Evolutionary conservation across 1,140 invertebrate species (phyloP).

Genomic region (Drosophila santomea): DNA sequence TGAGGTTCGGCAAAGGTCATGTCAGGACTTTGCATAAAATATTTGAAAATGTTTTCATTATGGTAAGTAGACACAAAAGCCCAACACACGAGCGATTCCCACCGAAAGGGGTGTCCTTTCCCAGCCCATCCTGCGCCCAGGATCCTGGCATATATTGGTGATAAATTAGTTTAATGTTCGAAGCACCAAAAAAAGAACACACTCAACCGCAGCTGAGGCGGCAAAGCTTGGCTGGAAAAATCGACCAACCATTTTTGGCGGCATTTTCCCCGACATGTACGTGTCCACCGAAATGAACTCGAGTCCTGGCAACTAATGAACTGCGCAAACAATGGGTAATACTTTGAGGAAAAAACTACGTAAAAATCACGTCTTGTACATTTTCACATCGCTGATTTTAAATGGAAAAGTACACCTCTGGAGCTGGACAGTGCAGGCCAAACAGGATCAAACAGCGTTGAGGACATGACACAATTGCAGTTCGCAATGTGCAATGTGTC

Average conservation of each 20-base stretch:
- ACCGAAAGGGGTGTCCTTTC: slow-evolving; percentile 58
- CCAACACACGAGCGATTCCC: slow-evolving; percentile 58
- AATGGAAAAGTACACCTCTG: slow-evolving; percentile 17
- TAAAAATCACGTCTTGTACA: slow-evolving; percentile 64
- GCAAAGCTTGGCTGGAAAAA: slow-evolving; percentile 55
- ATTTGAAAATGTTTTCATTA: slow-evolving; percentile 84
- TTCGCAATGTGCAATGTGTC: slow-evolving; percentile 60
- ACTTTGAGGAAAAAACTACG: slow-evolving; percentile 22
- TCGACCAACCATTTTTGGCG: slow-evolving; percentile 52
- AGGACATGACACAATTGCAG: slow-evolving; percentile 76
- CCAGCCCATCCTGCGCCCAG: slow-evolving; percentile 21
- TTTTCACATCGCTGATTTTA: slow-evolving; percentile 75
- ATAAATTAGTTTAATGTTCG: slow-evolving; percentile 81
- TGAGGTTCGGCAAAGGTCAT: slow-evolving; percentile 69
- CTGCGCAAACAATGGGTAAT: slow-evolving; percentile 65
- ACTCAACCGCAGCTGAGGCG: slow-evolving; percentile 62
- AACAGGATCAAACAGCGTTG: slow-evolving; percentile 13
- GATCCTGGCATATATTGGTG: slow-evolving; percentile 73
- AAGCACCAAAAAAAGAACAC: slow-evolving; percentile 44
- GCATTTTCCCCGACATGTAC: slow-evolving; percentile 49
- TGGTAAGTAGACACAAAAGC: slow-evolving; percentile 78
- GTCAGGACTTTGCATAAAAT: slow-evolving; percentile 82
- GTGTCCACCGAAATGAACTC: slow-evolving; percentile 56
- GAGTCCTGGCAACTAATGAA: slow-evolving; percentile 61
- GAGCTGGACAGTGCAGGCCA: slow-evolving; percentile 35